Evolutionary conservation across 2,888 invertebrate species (phyloP).

Genomic region (Abrostola tripartita): DNA sequence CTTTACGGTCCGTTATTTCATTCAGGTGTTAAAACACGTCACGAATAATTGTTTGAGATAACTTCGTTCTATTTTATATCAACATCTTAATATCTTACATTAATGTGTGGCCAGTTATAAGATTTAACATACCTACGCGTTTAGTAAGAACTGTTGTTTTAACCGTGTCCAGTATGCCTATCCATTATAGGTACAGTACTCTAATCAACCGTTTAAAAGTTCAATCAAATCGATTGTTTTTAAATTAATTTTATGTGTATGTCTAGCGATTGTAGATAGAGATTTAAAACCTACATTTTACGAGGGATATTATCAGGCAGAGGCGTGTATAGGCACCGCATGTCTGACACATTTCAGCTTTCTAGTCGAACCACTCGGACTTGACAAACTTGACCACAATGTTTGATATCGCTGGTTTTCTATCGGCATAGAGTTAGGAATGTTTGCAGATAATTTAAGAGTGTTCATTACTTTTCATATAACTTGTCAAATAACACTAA

Average conservation of each 20-base stretch:
- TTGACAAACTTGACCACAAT: conserved; percentile 51
- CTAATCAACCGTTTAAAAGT: no score
- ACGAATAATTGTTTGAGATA: conserved; percentile 21
- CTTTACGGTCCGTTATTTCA: conserved; percentile 36
- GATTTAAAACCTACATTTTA: conserved; percentile 43
- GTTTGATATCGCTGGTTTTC: conserved; percentile 45
- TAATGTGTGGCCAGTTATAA: neutral
- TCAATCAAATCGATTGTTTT: neutral
- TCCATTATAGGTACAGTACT: no score
- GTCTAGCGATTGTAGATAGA: conserved; percentile 9
- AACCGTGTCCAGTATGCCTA: no score
- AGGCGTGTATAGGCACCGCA: conserved; percentile 43
- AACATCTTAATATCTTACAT: conserved; percentile 3
- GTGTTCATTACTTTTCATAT: no score
- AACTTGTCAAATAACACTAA: no score
- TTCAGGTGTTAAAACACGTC: conserved; percentile 36
- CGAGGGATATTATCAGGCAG: conserved; percentile 45
- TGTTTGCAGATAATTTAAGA: neutral
- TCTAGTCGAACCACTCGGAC: conserved; percentile 48
- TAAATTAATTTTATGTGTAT: conserved; percentile 32
- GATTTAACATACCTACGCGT: no score
- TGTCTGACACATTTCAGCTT: conserved; percentile 57
- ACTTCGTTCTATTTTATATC: conserved; percentile 4
- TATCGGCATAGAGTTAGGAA: conserved; percentile 32
- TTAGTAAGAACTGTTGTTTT: no score